Percentiles rank a stretch among this genome's conserved stretches.
These are phyloP conservation scores for Kryptolebias ocellatus DNA, from an alignment of 2,797 vertebrate species.

Conservation along the genomic window DNA sequence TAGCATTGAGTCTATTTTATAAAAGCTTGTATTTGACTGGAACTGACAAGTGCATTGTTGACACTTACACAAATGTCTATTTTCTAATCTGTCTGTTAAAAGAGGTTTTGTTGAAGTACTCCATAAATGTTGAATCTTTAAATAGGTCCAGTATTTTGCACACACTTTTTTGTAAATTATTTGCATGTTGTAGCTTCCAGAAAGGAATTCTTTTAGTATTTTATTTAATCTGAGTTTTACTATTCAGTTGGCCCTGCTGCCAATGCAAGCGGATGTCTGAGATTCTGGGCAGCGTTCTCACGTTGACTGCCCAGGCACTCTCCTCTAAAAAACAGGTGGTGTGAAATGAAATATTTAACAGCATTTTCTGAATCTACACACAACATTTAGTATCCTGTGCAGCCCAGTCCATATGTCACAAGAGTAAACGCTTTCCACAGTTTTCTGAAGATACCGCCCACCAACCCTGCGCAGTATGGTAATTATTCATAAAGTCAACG, in stretches of 20 bases:
- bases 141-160: slow-evolving; percentile 11
- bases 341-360: slow-evolving; percentile 67
- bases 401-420: slow-evolving; percentile 52
- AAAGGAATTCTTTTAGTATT: background rate
- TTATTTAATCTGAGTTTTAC: background rate
- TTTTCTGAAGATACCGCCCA: slow-evolving; percentile 5
- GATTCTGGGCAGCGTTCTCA: slow-evolving; percentile 39
- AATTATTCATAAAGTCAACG: slow-evolving; percentile 24
- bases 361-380: slow-evolving; percentile 45
- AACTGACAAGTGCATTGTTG: slow-evolving; percentile 60
- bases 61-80: slow-evolving; percentile 53
- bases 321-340: slow-evolving; percentile 61
- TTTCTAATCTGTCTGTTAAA: slow-evolving; percentile 20
- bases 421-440: slow-evolving; percentile 25
- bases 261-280: slow-evolving; percentile 46
- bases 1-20: slow-evolving; percentile 61
- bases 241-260: slow-evolving; percentile 34
- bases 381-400: slow-evolving; percentile 19
- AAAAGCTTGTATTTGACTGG: slow-evolving; percentile 56
- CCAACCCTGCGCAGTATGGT: slow-evolving; percentile 3
- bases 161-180: slow-evolving; percentile 3
- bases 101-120: slow-evolving; percentile 17
- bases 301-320: slow-evolving; percentile 39
- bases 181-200: background rate
- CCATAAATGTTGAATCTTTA: slow-evolving; percentile 21